These are phyloP conservation scores for Sericinus montela DNA, from an alignment of 2,888 invertebrate genomes.

Conservation along the genomic window DNA sequence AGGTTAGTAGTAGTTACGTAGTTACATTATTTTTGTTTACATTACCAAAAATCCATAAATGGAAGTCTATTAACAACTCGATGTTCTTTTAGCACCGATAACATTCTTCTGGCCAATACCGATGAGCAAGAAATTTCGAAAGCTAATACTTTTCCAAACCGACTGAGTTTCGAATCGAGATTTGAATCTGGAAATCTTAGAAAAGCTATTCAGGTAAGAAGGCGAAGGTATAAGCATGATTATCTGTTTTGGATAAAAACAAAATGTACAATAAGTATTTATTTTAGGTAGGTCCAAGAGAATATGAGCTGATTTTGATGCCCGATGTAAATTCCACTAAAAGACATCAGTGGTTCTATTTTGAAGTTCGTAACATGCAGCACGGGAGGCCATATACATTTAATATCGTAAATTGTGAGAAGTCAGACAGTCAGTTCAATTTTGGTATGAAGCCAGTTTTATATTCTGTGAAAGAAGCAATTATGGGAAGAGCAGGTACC, in stretches of 20 bases:
- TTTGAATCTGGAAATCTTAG: conserved; percentile 93
- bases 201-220: conserved; percentile 85
- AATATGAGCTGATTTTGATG: conserved; percentile 90
- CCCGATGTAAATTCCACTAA: conserved; percentile 89
- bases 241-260: background rate
- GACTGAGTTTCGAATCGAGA: conserved; percentile 87
- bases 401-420: conserved; percentile 93
- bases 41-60: no score
- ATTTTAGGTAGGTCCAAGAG: conserved; percentile 84
- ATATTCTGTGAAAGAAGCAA: conserved; percentile 88
- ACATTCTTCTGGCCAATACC: conserved; percentile 56
- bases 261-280: conserved; percentile 16
- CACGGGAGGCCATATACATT: conserved; percentile 85
- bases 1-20: no score
- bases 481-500: conserved; percentile 71
- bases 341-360: conserved; percentile 95
- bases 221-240: background rate
- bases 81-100: conserved; percentile 56
- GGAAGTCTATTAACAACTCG: no score
- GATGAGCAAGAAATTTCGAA: conserved; percentile 73
- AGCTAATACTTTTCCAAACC: conserved; percentile 54
- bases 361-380: conserved; percentile 90
- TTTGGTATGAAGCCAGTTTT: conserved; percentile 93
- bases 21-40: conserved; percentile 14
- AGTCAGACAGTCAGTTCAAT: conserved; percentile 91